Evolutionary conservation across 1,140 invertebrate species (phyloP).

Genomic region (Metaphire vulgaris): DNA sequence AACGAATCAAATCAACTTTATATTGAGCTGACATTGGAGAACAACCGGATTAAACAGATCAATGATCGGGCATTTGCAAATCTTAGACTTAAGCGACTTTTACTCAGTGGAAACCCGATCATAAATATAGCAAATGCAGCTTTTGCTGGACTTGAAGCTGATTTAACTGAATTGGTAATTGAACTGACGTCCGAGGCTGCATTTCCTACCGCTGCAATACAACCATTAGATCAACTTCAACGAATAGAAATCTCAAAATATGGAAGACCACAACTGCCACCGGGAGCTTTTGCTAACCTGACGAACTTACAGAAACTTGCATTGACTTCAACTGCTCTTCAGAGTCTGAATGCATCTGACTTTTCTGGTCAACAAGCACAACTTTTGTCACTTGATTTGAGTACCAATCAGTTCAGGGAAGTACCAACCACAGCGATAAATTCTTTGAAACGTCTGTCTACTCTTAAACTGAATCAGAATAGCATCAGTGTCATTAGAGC

Average conservation of each 20-base stretch:
- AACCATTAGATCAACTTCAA: background rate
- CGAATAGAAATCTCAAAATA: background rate
- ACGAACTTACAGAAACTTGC: constrained; percentile 8
- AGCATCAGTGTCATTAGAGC: background rate
- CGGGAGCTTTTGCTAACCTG: background rate
- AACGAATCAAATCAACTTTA: background rate
- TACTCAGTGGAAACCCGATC: background rate
- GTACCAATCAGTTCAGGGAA: constrained; percentile 4
- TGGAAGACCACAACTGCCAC: background rate
- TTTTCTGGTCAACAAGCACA: background rate
- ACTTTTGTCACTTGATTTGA: constrained; percentile 9
- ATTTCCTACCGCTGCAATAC: background rate
- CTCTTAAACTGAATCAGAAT: constrained; percentile 1
- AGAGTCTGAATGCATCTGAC: background rate
- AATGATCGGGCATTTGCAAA: background rate
- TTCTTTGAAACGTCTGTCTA: background rate
- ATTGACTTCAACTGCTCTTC: background rate
- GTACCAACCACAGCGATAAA: background rate
- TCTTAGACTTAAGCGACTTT: background rate
- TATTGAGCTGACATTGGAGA: background rate
- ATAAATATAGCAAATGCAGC: background rate
- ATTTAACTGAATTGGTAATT: background rate
- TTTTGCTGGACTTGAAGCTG: background rate
- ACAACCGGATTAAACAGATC: background rate
- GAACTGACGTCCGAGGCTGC: background rate